Base-by-base conservation (phyloP, 2,797 vertebrate genomes). In the Xenentodon cancila region DNA sequence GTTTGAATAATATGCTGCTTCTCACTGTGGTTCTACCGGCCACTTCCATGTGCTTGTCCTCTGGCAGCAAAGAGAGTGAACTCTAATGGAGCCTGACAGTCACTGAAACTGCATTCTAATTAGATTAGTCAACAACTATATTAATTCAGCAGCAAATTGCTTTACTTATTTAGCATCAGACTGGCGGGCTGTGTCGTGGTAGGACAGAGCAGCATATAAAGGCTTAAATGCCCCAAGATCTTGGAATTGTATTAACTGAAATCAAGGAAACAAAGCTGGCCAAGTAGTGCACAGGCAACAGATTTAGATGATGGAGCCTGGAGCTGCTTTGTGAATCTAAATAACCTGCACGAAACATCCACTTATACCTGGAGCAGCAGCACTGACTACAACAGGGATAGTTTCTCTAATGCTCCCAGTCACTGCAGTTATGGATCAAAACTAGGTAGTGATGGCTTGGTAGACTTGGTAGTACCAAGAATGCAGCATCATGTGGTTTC, bases 91-190 rank as follows among this genome's bases (percentile, higher is more conserved):
- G 53, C 67, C 79, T 81, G 87, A 84, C 84, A 84, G 80, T 68
- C 68, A 9, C 71, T 58, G 80, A 75, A 77, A 71, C 82, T 17
- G 22, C 68, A 62, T 72, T 69, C 65, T 79, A 88, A 87, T 88
- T 73, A 64, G 59, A 84, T 85, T 83, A 86, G 83, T 84, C 74
- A 77, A 81, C 20, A 43, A 68, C 78, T 78, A 3, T 79, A 86
- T 88, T 88, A 82, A 89, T 88, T 86, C 68, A 86, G 80, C 71
- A 71, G 59, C 80, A 82, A 84, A 88, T 82, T 74, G 72, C 75
- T 87, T 86, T 73, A 75, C 62, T 81, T 61, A 57, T 71, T 77
- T 69, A 63, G 81, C 70, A 66, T 82, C 47, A 57, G 77, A 73
- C 75, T 75, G 83, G 70, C 63, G 32, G 71, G 61, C 67, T 44